These are phyloP conservation scores for Apomyelois bistriatella DNA, from an alignment of 2,888 invertebrate genomes.

Conservation along the genomic window DNA sequence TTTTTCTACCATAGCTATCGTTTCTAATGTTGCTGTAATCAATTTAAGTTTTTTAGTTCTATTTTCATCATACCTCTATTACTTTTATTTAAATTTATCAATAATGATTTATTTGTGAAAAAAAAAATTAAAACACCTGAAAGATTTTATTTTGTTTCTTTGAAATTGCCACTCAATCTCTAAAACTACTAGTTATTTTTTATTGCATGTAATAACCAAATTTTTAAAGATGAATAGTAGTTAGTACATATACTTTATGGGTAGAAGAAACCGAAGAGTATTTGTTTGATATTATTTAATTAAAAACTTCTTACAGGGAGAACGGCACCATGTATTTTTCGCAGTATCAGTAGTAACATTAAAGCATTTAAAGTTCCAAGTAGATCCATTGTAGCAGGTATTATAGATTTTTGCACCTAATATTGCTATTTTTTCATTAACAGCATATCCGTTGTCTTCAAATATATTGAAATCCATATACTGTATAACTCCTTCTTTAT, in stretches of 20 bases:
- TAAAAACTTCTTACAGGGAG: neutral
- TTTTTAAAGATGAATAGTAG: no score
- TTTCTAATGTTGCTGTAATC: conserved; percentile 67
- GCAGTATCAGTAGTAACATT: conserved; percentile 40
- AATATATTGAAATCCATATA: conserved; percentile 64
- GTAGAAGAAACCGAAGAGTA: no score
- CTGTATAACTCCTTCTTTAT: conserved; percentile 57
- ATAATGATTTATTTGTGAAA: no score
- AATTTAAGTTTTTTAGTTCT: no score
- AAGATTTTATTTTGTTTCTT: no score
- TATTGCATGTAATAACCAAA: no score
- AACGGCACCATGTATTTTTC: conserved; percentile 42
- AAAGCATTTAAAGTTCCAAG: conserved; percentile 36
- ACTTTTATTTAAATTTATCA: no score
- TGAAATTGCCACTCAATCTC: no score
- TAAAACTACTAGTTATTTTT: no score
- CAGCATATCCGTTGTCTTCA: conserved; percentile 63
- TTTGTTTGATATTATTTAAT: neutral
- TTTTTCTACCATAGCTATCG: conserved; percentile 69
- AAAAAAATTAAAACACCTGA: no score
- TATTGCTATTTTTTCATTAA: conserved; percentile 28
- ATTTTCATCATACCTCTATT: no score
- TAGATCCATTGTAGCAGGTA: neutral
- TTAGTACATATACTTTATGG: no score
- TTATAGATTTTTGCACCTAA: neutral